Evolutionary conservation across 1,140 invertebrate genomes (phyloP).

Genomic region (Drosophila ficusphila): DNA sequence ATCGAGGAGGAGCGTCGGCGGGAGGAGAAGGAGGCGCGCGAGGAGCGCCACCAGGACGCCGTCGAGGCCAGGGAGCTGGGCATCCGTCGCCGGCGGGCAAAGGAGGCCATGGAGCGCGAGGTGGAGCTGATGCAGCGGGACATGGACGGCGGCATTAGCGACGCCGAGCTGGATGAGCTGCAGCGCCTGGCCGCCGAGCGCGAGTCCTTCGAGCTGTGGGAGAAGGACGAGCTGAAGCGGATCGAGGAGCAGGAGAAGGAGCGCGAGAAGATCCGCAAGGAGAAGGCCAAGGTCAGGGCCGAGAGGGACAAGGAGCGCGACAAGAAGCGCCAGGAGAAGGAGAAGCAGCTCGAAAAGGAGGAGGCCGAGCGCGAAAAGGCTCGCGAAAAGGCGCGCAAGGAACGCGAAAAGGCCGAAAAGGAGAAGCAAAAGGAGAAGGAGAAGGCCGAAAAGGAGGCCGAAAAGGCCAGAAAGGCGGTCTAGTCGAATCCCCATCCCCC

Average conservation of each 20-base stretch:
- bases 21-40: slow-evolving; percentile 45
- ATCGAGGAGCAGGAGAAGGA: slow-evolving; percentile 53
- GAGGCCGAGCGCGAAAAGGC: slow-evolving; percentile 45
- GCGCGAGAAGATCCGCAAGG: slow-evolving; percentile 32
- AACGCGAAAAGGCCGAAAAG: slow-evolving; percentile 43
- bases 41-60: slow-evolving; percentile 46
- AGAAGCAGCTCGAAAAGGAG: slow-evolving; percentile 39
- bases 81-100: slow-evolving; percentile 55
- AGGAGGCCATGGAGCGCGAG: slow-evolving; percentile 61
- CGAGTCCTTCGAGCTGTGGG: slow-evolving; percentile 55
- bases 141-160: slow-evolving; percentile 48
- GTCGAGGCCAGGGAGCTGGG: slow-evolving; percentile 47
- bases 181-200: slow-evolving; percentile 40
- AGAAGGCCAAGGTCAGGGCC: slow-evolving; percentile 39
- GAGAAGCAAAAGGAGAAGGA: slow-evolving; percentile 42
- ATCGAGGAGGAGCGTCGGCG: slow-evolving; percentile 48
- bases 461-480: slow-evolving; percentile 39
- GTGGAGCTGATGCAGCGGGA: slow-evolving; percentile 68
- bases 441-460: slow-evolving; percentile 24
- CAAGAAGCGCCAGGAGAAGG: slow-evolving; percentile 9
- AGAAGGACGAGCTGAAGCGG: slow-evolving; percentile 58
- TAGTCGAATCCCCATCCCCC: neutral
- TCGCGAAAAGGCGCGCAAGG: slow-evolving; percentile 36
- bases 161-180: slow-evolving; percentile 50
- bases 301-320: slow-evolving; percentile 25